Conservation (phyloP, 23 tunicate genomes). For the Ascidia mentula region DNA sequence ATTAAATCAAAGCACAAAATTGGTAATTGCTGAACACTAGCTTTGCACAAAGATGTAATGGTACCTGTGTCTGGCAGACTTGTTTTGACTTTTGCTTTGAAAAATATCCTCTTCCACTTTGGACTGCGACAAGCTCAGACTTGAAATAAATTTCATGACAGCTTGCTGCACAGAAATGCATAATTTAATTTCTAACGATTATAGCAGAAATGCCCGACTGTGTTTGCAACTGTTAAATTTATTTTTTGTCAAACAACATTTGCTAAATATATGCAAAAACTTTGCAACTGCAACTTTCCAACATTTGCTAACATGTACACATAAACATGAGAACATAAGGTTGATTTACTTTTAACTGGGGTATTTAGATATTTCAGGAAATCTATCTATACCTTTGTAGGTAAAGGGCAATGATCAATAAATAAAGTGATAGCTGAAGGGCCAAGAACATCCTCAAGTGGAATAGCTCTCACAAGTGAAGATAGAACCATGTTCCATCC, state of each 20-base stretch:
- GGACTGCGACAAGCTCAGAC: slow-evolving; percentile 45
- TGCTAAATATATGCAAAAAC: neutral
- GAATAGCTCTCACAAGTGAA: slow-evolving; percentile 75
- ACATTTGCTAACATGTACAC: neutral
- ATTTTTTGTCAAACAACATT: neutral
- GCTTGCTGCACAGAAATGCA: slow-evolving; percentile 32
- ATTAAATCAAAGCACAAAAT: too few relatives aligned
- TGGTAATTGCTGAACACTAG: too few relatives aligned
- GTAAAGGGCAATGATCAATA: slow-evolving; percentile 91
- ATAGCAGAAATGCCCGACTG: neutral
- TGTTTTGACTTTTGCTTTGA: slow-evolving; percentile 12
- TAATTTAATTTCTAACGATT: neutral
- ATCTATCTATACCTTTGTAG: slow-evolving; percentile 52
- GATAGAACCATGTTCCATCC: slow-evolving; percentile 90
- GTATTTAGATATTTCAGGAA: too few relatives aligned
- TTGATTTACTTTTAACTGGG: neutral
- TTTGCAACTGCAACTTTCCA: neutral
- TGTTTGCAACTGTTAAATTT: neutral
- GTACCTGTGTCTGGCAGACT: slow-evolving; percentile 50
- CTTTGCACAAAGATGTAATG: too few relatives aligned
- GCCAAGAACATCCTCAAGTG: slow-evolving; percentile 73
- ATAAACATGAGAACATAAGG: neutral
- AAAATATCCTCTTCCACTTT: slow-evolving; percentile 36
- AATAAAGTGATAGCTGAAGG: slow-evolving; percentile 91
- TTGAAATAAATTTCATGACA: slow-evolving; percentile 48